phyloP scores from a whole-genome alignment of 1,140 invertebrate genomes.

The Dendrolimus punctatus region DNA sequence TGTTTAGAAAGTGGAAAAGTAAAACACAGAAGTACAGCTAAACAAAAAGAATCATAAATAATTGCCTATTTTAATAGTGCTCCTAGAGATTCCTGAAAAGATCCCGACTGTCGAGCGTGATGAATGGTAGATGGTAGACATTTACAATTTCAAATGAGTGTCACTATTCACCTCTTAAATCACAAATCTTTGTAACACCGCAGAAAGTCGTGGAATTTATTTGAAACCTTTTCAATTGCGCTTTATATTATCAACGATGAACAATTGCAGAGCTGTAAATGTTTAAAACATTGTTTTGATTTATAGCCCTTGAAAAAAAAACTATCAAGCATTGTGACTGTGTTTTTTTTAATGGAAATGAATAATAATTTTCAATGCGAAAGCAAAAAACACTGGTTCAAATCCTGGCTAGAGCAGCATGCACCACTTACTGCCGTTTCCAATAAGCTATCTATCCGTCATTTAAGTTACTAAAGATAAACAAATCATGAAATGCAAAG shows the following conservation, averaged over 20 bases:
- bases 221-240: slow-evolving; percentile 24
- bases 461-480: too few relatives aligned
- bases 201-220: slow-evolving; percentile 35
- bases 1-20: too few relatives aligned
- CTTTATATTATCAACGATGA: slow-evolving; percentile 28
- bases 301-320: slow-evolving; percentile 6
- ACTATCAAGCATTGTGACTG: too few relatives aligned
- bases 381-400: too few relatives aligned
- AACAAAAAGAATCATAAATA: neutral
- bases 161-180: slow-evolving; percentile 40
- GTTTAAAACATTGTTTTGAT: slow-evolving; percentile 26
- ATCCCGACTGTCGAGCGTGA: slow-evolving; percentile 21
- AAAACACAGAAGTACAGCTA: neutral
- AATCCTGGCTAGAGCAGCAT: too few relatives aligned
- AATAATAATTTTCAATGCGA: too few relatives aligned
- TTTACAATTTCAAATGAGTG: slow-evolving; percentile 48
- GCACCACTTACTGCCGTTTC: too few relatives aligned
- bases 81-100: slow-evolving; percentile 11
- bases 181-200: slow-evolving; percentile 27
- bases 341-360: too few relatives aligned
- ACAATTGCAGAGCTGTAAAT: slow-evolving; percentile 30
- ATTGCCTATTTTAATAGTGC: neutral
- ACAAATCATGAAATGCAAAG: too few relatives aligned
- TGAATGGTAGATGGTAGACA: slow-evolving; percentile 31
- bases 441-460: too few relatives aligned